phyloP scores from a whole-genome alignment of 2,113 vertebrate genomes.

The Melanostigma gelatinosum region DNA sequence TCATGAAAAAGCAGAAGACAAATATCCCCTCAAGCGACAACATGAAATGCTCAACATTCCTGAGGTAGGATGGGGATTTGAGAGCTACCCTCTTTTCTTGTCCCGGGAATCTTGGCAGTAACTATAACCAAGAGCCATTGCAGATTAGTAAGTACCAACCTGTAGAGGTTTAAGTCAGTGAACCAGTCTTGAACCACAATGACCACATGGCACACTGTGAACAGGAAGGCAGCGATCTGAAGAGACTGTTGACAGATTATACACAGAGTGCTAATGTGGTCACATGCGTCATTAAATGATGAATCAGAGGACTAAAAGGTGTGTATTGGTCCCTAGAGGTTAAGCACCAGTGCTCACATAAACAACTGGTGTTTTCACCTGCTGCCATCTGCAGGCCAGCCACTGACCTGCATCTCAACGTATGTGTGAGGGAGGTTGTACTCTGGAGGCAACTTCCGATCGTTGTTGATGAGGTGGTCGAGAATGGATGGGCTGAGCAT shows the following conservation, averaged over 20 bases:
- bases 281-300: neutral
- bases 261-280: neutral
- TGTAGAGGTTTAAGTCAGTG: conserved; percentile 91
- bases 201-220: conserved; percentile 93
- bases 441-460: conserved; percentile 92
- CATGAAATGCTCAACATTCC: conserved; percentile 61
- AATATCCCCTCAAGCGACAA: conserved; percentile 63
- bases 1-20: conserved; percentile 52
- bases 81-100: neutral
- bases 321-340: neutral
- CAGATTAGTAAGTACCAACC: conserved; percentile 72
- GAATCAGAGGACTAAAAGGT: neutral
- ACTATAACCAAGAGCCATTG: rapidly evolving
- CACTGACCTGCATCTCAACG: conserved; percentile 92
- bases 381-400: conserved; percentile 31
- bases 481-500: conserved; percentile 92
- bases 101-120: neutral
- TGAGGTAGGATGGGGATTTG: neutral
- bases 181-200: conserved; percentile 95
- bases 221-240: conserved; percentile 92
- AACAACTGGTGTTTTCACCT: neutral
- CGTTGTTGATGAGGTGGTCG: conserved; percentile 94
- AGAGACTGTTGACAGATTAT: conserved; percentile 83
- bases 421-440: conserved; percentile 94
- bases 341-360: no score